These are phyloP conservation scores for Halictus quadricinctus DNA, from an alignment of 2,888 invertebrate species.

Conservation along the genomic window DNA sequence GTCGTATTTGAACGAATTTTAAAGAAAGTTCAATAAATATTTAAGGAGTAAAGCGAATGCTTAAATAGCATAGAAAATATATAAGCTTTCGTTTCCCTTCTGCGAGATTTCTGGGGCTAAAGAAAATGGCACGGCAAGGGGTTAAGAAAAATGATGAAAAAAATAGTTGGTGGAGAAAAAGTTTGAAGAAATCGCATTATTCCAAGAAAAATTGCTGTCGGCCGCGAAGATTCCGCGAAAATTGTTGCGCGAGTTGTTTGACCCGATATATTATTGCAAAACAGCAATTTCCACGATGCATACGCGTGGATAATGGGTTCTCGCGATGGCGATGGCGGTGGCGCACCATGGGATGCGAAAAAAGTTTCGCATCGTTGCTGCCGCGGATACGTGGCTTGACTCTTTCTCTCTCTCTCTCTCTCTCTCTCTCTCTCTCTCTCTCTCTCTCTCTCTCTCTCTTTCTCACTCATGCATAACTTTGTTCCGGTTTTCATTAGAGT, in stretches of 20 bases:
- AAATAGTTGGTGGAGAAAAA: not conserved
- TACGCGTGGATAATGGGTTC: not conserved
- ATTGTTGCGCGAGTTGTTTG: not conserved
- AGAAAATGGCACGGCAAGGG: not conserved
- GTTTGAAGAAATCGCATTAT: not conserved
- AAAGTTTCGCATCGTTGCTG: not conserved
- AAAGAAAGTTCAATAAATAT: no score
- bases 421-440: no score
- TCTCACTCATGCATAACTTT: not conserved
- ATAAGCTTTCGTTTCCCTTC: no score
- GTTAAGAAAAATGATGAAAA: not conserved
- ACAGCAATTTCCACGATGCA: constrained; percentile 3
- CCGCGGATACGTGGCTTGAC: not conserved
- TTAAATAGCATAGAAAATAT: no score
- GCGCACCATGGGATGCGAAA: not conserved
- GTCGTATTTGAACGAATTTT: no score
- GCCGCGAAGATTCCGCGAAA: not conserved
- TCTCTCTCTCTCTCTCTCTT: no score
- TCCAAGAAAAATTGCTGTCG: not conserved
- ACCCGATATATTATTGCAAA: not conserved
- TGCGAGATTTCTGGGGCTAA: no score
- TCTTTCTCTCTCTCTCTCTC: not conserved
- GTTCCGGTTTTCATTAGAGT: constrained; percentile 28
- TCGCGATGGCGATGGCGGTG: not conserved
- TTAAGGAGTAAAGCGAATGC: no score